A percentile compares a stretch with the other conserved stretches of the same genome.
Evolutionary conservation across 2,888 invertebrate genomes (phyloP).

Genomic region (Byasa hedistus): DNA sequence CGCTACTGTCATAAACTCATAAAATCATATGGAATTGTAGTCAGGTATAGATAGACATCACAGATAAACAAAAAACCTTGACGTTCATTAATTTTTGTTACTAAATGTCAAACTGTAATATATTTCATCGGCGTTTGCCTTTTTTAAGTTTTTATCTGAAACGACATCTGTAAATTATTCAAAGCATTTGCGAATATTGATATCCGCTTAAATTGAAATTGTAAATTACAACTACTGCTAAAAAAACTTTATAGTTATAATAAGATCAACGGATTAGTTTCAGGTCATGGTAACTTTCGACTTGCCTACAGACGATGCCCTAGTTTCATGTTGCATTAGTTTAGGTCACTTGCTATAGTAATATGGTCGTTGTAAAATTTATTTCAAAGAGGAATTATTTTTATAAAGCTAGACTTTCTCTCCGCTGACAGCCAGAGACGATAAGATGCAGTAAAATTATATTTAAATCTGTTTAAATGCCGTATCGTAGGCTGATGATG

Average conservation of each 20-base stretch:
- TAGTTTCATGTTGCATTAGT: constrained; percentile 14
- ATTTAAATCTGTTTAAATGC: too few relatives aligned
- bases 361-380: neutral
- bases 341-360: constrained; percentile 7
- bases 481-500: too few relatives aligned
- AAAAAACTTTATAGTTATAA: constrained; percentile 1
- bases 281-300: constrained; percentile 20
- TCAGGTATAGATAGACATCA: too few relatives aligned
- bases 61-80: too few relatives aligned
- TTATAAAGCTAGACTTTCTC: neutral
- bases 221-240: neutral
- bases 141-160: neutral
- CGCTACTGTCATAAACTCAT: too few relatives aligned
- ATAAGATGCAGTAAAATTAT: too few relatives aligned
- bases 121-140: too few relatives aligned
- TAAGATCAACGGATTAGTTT: constrained; percentile 2
- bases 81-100: too few relatives aligned
- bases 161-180: neutral
- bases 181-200: neutral
- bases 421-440: too few relatives aligned
- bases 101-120: too few relatives aligned
- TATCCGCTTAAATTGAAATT: neutral
- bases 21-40: too few relatives aligned
- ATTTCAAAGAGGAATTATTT: neutral
- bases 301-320: constrained; percentile 8